Evolutionary conservation across 2,888 invertebrate genomes (phyloP), one percentile per base, ranked within the genome.

Genomic region (Sycophila texana): DNA sequence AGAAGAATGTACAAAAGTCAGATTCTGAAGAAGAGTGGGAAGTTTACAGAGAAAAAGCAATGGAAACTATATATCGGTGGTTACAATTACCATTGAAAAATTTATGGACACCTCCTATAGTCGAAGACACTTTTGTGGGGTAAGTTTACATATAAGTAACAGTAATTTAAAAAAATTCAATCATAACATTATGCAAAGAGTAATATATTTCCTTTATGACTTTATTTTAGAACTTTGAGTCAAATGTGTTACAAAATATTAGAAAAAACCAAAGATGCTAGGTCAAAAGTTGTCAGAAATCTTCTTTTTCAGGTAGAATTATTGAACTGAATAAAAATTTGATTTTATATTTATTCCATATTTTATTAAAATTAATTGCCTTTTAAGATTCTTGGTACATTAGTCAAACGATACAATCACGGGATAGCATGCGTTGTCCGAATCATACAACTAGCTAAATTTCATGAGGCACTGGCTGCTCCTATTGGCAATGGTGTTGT

Each of bases 341-440:
- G 13, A 30, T 16, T 63, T 7, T 18, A 2, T n/a, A 49, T 49
- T 20, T 13, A 22, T n/a, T n/a, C n/a, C n/a, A 30, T 49, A 66
- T 5, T 68, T 53, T 55, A 20, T 65, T 47, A 58, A 57, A 26
- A 16, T 2, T 57, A 66, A 49, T 76, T 26, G 26, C 26, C 1
- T 26, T 66, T 74, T 82, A 5, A 96, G 92, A 93, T 97, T 57
- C 91, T 98, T 79, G 97, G 96, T 16, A 92, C 94, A 2, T 92
- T 97, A 63, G 94, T 97, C 22, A 96, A 96, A 88, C 94, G 93
- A 71, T 97, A 96, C 88, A 96, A 96, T 87, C 96, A 98, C 91
- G 95, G 95, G 0, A 93, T 95, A 61, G 93, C 94, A 49, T 96
- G 96, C 88, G 93, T 95, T 1, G 93, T 95, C 7, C 94, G 95